Conservation (phyloP, 2,113 vertebrate species). For the Ancistrus triradiatus region DNA sequence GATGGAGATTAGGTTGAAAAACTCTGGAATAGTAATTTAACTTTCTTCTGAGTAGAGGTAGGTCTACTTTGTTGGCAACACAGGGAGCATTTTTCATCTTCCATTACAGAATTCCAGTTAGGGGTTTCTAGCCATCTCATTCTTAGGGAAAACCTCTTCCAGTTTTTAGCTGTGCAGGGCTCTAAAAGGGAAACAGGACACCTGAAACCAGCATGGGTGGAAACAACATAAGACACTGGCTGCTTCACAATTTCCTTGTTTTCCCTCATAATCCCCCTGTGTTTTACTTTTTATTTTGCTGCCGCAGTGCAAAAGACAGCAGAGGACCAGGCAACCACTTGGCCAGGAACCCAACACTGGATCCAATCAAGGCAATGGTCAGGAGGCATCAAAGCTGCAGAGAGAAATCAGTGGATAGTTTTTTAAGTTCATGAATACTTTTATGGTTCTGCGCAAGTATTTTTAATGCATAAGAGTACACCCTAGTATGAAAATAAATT, state of each 20-base stretch:
- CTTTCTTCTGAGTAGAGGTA: conserved; percentile 54
- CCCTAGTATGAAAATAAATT: no score
- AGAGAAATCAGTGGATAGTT: conserved; percentile 29
- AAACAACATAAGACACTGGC: conserved; percentile 30
- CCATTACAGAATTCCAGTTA: conserved; percentile 42
- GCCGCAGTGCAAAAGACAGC: conserved; percentile 30
- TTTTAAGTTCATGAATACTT: no score
- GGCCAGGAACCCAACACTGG: conserved; percentile 39
- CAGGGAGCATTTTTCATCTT: conserved; percentile 21
- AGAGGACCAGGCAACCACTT: conserved; percentile 25
- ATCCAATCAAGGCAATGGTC: conserved; percentile 56
- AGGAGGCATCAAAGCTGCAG: conserved; percentile 69
- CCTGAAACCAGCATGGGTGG: conserved; percentile 32
- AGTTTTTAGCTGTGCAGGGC: conserved; percentile 47
- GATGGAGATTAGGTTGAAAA: background rate
- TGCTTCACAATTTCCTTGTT: conserved; percentile 23
- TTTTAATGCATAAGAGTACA: no score
- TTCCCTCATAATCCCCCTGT: conserved; percentile 8
- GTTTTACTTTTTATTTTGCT: conserved; percentile 1
- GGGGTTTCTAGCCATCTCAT: conserved; percentile 21
- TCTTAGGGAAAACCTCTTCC: conserved; percentile 11
- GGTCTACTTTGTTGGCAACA: conserved; percentile 62
- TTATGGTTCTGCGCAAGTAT: no score
- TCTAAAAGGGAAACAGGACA: conserved; percentile 49
- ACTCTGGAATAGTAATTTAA: background rate